These are phyloP conservation scores for Propithecus perrieri DNA, from an alignment of 2,797 vertebrate genomes.

Conservation along the genomic window DNA sequence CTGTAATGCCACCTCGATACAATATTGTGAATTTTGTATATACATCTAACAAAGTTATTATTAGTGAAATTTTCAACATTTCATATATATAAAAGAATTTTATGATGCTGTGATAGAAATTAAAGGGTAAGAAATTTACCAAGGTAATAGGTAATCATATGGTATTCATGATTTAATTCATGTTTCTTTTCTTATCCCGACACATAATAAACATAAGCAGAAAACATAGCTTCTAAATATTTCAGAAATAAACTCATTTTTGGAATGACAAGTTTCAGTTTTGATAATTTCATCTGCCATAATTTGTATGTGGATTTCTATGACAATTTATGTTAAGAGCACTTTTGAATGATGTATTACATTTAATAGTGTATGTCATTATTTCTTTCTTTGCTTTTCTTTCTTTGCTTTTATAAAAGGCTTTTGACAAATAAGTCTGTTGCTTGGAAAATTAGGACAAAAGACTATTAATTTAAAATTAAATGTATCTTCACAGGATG, in stretches of 20 bases:
- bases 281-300: slow-evolving; percentile 66
- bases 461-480: slow-evolving; percentile 63
- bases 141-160: background rate
- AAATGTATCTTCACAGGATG: slow-evolving; percentile 70
- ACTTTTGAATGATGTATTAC: slow-evolving; percentile 68
- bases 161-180: background rate
- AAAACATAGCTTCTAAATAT: background rate
- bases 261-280: background rate
- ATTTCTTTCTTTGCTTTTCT: slow-evolving; percentile 59
- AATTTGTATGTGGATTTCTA: slow-evolving; percentile 59
- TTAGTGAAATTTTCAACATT: background rate
- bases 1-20: background rate
- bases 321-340: slow-evolving; percentile 69
- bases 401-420: slow-evolving; percentile 61
- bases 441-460: slow-evolving; percentile 64
- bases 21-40: background rate
- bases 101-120: background rate
- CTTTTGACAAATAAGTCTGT: slow-evolving; percentile 68
- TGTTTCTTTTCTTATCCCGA: background rate
- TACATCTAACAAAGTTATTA: background rate
- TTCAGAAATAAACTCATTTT: background rate
- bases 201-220: background rate
- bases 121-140: background rate
- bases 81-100: background rate
- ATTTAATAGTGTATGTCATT: slow-evolving; percentile 31